These are phyloP conservation scores for Ceratitis capitata DNA, from an alignment of 1,140 invertebrate species.

Conservation along the genomic window DNA sequence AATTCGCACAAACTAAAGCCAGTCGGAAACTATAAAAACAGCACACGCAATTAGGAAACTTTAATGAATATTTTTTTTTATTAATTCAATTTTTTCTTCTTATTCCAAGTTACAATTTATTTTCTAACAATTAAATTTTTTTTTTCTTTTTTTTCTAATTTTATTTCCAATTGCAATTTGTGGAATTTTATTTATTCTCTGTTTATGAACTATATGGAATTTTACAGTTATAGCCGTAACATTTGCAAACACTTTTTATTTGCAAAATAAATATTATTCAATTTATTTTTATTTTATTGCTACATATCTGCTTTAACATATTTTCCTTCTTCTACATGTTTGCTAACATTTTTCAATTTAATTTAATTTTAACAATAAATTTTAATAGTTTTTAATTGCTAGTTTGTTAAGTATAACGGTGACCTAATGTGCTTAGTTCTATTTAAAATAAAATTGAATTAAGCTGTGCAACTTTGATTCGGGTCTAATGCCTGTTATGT, in stretches of 20 bases:
- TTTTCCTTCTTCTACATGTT: neutral
- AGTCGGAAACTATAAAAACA: neutral
- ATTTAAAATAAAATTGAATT: neutral
- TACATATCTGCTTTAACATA: no score
- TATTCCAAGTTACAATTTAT: neutral
- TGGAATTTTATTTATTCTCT: neutral
- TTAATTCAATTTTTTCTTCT: neutral
- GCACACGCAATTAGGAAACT: neutral
- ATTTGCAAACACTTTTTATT: neutral
- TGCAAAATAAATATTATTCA: neutral
- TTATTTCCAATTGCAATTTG: neutral
- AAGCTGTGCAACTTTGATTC: neutral
- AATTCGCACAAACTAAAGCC: no score
- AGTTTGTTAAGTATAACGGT: neutral
- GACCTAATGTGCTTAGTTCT: neutral
- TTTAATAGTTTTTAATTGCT: no score
- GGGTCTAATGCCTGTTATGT: neutral
- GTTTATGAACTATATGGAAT: neutral
- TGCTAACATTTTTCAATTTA: neutral
- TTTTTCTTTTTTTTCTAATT: neutral
- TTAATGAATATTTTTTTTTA: slow-evolving; percentile 11
- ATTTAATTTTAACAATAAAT: neutral
- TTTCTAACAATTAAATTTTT: neutral
- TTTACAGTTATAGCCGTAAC: slow-evolving; percentile 4
- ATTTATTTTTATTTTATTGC: no score